Conservation (phyloP, 2,113 vertebrate genomes). For the Guaruba guarouba region DNA sequence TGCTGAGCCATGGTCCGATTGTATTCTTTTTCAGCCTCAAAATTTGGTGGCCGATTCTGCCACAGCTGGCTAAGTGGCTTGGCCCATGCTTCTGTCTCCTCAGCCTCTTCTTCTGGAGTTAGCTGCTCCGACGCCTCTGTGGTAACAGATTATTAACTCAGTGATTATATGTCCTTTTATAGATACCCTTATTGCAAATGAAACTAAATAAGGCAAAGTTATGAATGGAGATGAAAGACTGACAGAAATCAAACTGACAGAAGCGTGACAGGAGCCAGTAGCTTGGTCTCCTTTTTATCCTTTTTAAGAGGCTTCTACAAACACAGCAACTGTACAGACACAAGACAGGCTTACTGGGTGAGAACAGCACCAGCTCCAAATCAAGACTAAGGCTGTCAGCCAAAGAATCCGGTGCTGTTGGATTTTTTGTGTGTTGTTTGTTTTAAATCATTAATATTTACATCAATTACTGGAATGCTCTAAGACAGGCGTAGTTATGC, state of each 20-base stretch:
- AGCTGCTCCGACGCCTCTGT: slow-evolving; percentile 84
- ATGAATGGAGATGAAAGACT: background rate
- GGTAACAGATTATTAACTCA: background rate
- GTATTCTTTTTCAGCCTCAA: slow-evolving; percentile 88
- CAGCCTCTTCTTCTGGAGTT: slow-evolving; percentile 82
- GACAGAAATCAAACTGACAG: background rate
- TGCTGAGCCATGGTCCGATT: slow-evolving; percentile 86
- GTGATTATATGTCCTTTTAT: background rate
- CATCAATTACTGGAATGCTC: background rate
- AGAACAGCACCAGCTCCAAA: background rate
- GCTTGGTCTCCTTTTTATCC: background rate
- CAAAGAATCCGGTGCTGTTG: background rate
- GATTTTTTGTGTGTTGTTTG: background rate
- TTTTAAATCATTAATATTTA: background rate
- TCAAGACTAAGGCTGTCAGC: background rate
- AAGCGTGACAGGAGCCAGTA: background rate
- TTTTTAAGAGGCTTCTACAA: background rate
- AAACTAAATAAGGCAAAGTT: background rate
- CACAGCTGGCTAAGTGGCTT: slow-evolving; percentile 88
- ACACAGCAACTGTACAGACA: background rate
- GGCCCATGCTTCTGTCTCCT: slow-evolving; percentile 91
- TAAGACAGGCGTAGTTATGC: background rate
- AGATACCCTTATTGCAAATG: background rate
- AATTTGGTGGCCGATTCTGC: slow-evolving; percentile 87
- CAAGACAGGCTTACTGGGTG: background rate